Percentiles rank a stretch among this genome's conserved stretches.
Conservation (phyloP, 2,888 invertebrate genomes). For the Frankliniella fusca region DNA sequence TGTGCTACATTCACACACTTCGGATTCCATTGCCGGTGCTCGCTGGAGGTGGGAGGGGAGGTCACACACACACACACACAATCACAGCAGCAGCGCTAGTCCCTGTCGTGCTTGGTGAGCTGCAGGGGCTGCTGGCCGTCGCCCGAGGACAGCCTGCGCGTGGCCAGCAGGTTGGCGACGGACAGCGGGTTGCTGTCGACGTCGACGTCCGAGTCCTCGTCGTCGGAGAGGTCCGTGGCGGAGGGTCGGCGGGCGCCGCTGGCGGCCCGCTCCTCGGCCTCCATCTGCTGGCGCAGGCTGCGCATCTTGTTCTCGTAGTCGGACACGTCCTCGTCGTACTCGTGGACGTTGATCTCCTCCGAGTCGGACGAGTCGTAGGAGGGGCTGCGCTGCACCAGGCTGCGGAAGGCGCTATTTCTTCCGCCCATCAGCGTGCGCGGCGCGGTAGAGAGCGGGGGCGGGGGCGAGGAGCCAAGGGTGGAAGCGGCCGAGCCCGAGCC, state of each 20-base stretch:
- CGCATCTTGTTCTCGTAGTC: constrained; percentile 26
- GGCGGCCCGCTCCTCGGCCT: not conserved
- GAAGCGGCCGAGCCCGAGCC: constrained; percentile 42
- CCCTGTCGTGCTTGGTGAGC: constrained; percentile 67
- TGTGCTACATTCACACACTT: no score
- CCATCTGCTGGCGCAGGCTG: constrained; percentile 19
- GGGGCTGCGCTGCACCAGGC: constrained; percentile 32
- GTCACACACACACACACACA: no score
- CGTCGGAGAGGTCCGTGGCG: not conserved
- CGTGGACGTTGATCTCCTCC: constrained; percentile 80
- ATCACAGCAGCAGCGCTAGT: not conserved
- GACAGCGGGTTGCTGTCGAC: constrained; percentile 52
- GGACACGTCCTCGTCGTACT: constrained; percentile 54
- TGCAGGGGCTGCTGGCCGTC: constrained; percentile 57
- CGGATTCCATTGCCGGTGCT: no score
- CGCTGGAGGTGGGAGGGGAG: no score
- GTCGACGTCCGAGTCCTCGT: constrained; percentile 45
- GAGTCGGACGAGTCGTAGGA: constrained; percentile 40
- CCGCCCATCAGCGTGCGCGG: constrained; percentile 41
- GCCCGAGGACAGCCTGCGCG: constrained; percentile 41
- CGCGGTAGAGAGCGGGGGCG: constrained; percentile 41
- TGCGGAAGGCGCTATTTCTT: constrained; percentile 37
- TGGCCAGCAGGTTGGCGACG: constrained; percentile 41
- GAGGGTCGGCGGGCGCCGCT: not conserved
- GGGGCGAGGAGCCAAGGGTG: constrained; percentile 39